These are phyloP conservation scores for Pantherophis guttatus DNA, from an alignment of 2,113 vertebrate genomes.

Conservation along the genomic window DNA sequence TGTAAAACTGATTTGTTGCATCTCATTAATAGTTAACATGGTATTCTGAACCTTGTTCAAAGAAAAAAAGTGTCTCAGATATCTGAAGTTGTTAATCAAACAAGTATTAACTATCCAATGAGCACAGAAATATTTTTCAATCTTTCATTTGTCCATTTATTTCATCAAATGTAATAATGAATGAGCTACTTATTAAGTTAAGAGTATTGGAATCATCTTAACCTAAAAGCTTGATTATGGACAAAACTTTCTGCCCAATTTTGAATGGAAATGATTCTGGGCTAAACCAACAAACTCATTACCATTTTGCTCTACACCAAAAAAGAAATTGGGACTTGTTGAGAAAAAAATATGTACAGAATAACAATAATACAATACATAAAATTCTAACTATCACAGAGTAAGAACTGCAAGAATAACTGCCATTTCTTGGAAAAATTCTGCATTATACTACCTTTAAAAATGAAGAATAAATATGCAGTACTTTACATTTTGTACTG, in stretches of 20 bases:
- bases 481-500: neutral
- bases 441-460: neutral
- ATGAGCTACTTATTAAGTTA: neutral
- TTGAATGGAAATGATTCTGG: neutral
- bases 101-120: neutral
- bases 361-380: neutral
- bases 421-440: neutral
- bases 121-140: neutral
- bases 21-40: constrained; percentile 1
- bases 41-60: constrained; percentile 14
- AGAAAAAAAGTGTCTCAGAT: neutral
- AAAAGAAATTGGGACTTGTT: neutral
- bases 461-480: neutral
- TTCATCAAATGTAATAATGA: neutral
- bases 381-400: neutral
- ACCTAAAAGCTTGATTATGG: neutral
- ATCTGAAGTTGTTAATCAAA: neutral
- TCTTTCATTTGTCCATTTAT: neutral
- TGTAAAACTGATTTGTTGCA: constrained; percentile 27
- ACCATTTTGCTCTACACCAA: neutral
- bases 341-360: neutral
- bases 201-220: neutral
- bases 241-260: neutral
- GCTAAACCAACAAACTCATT: neutral
- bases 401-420: neutral